A percentile compares a stretch with the other conserved stretches of the same genome.
Conservation (phyloP, 2,888 invertebrate species). For the Julus scandinavius region DNA sequence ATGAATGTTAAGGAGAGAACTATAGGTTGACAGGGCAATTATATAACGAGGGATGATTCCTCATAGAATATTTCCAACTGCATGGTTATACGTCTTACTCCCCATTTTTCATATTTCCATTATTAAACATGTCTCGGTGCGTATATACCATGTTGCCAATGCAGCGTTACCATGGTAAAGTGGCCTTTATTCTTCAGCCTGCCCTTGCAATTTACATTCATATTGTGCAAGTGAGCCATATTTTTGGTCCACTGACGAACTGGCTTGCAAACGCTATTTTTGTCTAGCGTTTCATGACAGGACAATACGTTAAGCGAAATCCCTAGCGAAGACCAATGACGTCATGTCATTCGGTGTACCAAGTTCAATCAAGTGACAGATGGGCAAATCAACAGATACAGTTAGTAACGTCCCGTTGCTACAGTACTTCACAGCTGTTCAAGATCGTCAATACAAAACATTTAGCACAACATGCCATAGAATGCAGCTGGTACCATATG, state of each 20-base stretch:
- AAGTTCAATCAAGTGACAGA: conserved; percentile 37
- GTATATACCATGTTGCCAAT: neutral
- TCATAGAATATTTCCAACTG: neutral
- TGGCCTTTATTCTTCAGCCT: conserved; percentile 1
- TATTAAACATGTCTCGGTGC: neutral
- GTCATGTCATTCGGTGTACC: neutral
- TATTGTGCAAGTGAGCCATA: conserved; percentile 2
- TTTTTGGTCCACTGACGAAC: neutral
- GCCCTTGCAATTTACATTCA: neutral
- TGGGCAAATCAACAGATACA: conserved; percentile 35
- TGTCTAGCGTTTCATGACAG: neutral
- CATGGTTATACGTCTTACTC: neutral
- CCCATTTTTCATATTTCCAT: conserved; percentile 29
- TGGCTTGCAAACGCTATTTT: conserved; percentile 10
- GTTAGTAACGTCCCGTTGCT: conserved; percentile 1
- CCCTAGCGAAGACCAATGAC: neutral
- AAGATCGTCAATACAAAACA: conserved; percentile 11
- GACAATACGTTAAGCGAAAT: neutral
- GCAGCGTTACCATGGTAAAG: conserved; percentile 30
- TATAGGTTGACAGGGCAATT: conserved; percentile 16
- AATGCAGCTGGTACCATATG: conserved; percentile 34
- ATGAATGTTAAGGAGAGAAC: neutral
- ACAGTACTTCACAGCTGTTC: conserved; percentile 6
- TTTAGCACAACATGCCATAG: conserved; percentile 34
- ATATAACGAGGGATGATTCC: neutral